These are phyloP conservation scores for Eriosoma lanigerum DNA, from an alignment of 1,140 invertebrate genomes.

Conservation along the genomic window DNA sequence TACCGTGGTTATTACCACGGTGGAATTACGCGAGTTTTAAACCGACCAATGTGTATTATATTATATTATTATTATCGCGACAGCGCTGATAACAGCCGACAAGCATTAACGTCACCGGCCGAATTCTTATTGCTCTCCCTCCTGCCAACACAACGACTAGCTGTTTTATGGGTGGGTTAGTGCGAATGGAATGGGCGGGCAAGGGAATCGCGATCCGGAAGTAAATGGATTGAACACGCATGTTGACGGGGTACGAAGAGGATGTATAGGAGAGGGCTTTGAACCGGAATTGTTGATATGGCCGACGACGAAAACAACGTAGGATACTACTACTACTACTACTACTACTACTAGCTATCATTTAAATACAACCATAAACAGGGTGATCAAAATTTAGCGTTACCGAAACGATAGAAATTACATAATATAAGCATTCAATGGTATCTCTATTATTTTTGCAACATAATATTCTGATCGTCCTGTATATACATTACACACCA, in stretches of 20 bases:
- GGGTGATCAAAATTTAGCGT: too few species aligned
- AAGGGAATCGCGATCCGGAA: conserved; percentile 5
- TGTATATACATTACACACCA: too few species aligned
- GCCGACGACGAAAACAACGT: not conserved
- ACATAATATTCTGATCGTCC: too few species aligned
- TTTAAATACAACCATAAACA: too few species aligned
- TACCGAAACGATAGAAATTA: too few species aligned
- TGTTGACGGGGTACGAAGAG: not conserved
- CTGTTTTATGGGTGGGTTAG: not conserved
- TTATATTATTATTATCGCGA: not conserved
- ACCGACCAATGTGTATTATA: not conserved
- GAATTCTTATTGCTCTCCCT: too few species aligned
- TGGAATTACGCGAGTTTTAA: not conserved
- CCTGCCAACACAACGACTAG: too few species aligned
- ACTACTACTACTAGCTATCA: not conserved
- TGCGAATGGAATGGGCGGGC: not conserved
- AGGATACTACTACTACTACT: not conserved
- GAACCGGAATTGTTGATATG: conserved; percentile 43
- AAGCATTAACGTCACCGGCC: not conserved
- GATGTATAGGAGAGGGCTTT: not conserved
- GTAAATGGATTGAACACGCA: conserved; percentile 20
- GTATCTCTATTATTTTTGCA: too few species aligned
- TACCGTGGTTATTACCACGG: not conserved
- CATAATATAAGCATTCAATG: too few species aligned
- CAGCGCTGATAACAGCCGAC: not conserved